Base-by-base conservation (phyloP, 1,140 invertebrate genomes). In the Caerostris extrusa region DNA sequence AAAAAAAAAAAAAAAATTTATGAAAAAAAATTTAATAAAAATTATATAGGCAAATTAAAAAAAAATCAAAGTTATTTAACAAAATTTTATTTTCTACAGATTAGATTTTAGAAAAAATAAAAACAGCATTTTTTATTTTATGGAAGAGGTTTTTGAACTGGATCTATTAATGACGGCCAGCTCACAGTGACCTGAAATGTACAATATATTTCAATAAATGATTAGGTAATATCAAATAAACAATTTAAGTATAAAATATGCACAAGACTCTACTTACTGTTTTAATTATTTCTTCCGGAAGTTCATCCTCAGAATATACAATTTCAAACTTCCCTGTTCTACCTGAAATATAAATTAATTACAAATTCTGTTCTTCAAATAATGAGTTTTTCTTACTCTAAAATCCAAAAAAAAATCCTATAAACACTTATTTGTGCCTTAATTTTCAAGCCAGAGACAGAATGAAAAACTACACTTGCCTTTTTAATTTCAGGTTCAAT, bases 311-410 rank as follows among this genome's bases (percentile, higher is more conserved):
- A 64, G 14, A 2, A 64, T 61, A 17, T 50, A 88, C 14, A 50
- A 14, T 67, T 88, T 88, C 86, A n/a, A 88, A 88, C 14, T 67
- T 88, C n/a, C 86, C 86, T 3, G 7, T 55, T 64, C 60, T 88
- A 14, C 86, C 86, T 88, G 17, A 64, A 67, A 88, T 53, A 14
- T 64, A 53, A 88, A 57, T 12, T 12, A 77, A 77, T 77, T n/a
- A 77, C 8, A 77, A 77, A 5, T 34, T 34, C 34, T 34, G 2
- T 34, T 34, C 34, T 34, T 34, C 34, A 34, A 34, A 34, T 34
- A 34, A 34, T 34, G 34, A 34, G 34, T 34, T 34, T 34, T 34
- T 34, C 34, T 34, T 34, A 34, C 34, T 34, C 34, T 34, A 34
- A 34, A 34, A 34, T 1, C 2, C 34, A 0, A 34, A 34, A 34